Percentiles rank a stretch among this genome's conserved stretches.
These are phyloP conservation scores for Dendroctonus valens DNA, from an alignment of 1,140 invertebrate genomes.

Conservation along the genomic window DNA sequence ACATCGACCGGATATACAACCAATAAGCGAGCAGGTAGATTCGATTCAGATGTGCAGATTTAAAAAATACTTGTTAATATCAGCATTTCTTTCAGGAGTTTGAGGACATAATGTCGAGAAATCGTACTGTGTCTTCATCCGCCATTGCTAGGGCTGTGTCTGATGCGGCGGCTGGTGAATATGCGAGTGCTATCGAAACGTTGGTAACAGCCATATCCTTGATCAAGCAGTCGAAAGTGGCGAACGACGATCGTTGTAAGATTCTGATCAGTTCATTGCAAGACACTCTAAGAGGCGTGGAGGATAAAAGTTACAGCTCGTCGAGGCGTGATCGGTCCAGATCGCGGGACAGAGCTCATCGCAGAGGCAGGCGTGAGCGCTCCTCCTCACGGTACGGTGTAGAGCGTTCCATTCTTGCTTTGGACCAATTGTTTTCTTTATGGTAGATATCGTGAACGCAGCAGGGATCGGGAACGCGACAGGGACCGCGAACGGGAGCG, in stretches of 20 bases:
- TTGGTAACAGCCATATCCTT: slow-evolving; percentile 97
- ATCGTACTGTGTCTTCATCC: slow-evolving; percentile 94
- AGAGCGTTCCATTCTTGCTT: background rate
- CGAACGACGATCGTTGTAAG: slow-evolving; percentile 97
- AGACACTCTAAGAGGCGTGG: slow-evolving; percentile 96
- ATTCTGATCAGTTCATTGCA: slow-evolving; percentile 95
- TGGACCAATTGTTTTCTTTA: slow-evolving; percentile 5
- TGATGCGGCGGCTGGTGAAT: slow-evolving; percentile 95
- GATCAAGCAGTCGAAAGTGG: slow-evolving; percentile 98
- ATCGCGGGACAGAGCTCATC: slow-evolving; percentile 72
- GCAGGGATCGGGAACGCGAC: slow-evolving; percentile 66
- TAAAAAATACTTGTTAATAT: background rate
- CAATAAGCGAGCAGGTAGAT: slow-evolving; percentile 76
- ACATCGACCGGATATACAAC: slow-evolving; percentile 62
- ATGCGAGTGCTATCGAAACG: slow-evolving; percentile 96
- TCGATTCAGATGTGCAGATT: too few relatives aligned
- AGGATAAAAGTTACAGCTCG: slow-evolving; percentile 91
- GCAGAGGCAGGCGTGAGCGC: slow-evolving; percentile 71
- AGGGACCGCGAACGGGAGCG: slow-evolving; percentile 50
- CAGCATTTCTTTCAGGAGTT: slow-evolving; percentile 70
- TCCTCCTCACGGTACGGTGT: slow-evolving; percentile 60
- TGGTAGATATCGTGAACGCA: slow-evolving; percentile 67
- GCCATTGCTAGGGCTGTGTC: slow-evolving; percentile 96
- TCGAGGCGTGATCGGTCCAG: slow-evolving; percentile 59
- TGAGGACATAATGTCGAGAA: slow-evolving; percentile 97